Base-by-base conservation (phyloP, 2,797 vertebrate genomes). In the Bovichtus diacanthus region DNA sequence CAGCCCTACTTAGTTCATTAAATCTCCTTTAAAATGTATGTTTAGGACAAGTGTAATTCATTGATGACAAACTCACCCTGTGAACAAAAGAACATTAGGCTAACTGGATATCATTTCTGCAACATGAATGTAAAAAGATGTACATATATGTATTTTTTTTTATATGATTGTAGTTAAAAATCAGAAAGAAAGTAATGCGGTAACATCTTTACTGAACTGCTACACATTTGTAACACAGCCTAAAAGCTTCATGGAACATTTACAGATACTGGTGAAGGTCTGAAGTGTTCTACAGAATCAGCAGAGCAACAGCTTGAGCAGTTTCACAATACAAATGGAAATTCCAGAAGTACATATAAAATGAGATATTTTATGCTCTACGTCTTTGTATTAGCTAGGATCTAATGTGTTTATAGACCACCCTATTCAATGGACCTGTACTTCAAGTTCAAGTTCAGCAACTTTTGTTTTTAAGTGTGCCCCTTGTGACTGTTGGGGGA, bases 151-250 rank as follows among this genome's bases (percentile, higher is more conserved):
- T 19, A 46, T 38, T 2, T 46, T 46, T 46, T 9, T 39, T 39
- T 39, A 12, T 47, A 43, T 61, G 0, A 3, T 29, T 58, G 12
- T 58, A 18, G 25, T 64, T 67, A 23, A 66, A 44, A 41, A 56
- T 38, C 6, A 29, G 8, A 70, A 67, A 44, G 6, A 54, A 49
- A 81, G 50, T 2, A 50, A 25, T 58, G 38, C 19, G 50, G 23
- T 39, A 19, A 65, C n/a, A 27, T 16, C 29, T 31, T 61, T 27
- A n/a, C 53, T 41, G 21, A 69, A 49, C 18, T 27, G 31, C 41
- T 59, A 65, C 71, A 83, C 61, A 84, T 86, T 73, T 64, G n/a
- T 21, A 64, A 80, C 25, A 76, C 36, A 59, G 70, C n/a, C 46
- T 41, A 58, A 47, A 70, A 65, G 16, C 49, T 76, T 39, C 51